Evolutionary conservation across 2,888 invertebrate genomes (phyloP).

Genomic region (Rhingia rostrata): DNA sequence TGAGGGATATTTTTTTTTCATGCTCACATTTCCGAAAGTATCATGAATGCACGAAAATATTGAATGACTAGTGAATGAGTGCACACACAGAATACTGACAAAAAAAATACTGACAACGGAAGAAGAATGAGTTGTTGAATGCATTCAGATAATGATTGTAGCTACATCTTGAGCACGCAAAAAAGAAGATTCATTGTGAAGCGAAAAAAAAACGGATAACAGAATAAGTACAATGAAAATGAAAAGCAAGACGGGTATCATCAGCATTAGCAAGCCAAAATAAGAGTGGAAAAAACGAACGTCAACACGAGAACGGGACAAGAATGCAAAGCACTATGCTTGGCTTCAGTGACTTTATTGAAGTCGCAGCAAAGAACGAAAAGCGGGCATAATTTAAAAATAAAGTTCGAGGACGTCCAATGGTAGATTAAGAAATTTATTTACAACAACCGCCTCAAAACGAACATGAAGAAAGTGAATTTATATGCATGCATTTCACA

Average conservation of each 20-base stretch:
- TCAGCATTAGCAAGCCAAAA: conserved; percentile 35
- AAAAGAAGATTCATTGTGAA: conserved; percentile 30
- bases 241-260: conserved; percentile 16
- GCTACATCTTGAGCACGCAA: conserved; percentile 31
- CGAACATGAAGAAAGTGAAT: conserved; percentile 19
- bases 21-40: conserved; percentile 7
- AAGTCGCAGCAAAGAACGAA: conserved; percentile 2
- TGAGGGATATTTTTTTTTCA: conserved; percentile 18
- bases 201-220: conserved; percentile 18
- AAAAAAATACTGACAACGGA: conserved; percentile 27
- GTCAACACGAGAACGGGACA: conserved; percentile 38
- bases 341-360: neutral
- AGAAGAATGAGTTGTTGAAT: conserved; percentile 47
- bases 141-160: conserved; percentile 47
- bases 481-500: conserved; percentile 3
- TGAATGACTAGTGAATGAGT: conserved; percentile 39
- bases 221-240: neutral
- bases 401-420: conserved; percentile 62
- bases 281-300: conserved; percentile 12
- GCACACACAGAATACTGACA: conserved; percentile 7
- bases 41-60: conserved; percentile 48
- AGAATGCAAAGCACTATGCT: conserved; percentile 50
- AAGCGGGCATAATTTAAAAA: conserved; percentile 50
- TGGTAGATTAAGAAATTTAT: conserved; percentile 40
- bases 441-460: neutral